Conservation (phyloP, 2,888 invertebrate species). For the Trimorus sp. region DNA sequence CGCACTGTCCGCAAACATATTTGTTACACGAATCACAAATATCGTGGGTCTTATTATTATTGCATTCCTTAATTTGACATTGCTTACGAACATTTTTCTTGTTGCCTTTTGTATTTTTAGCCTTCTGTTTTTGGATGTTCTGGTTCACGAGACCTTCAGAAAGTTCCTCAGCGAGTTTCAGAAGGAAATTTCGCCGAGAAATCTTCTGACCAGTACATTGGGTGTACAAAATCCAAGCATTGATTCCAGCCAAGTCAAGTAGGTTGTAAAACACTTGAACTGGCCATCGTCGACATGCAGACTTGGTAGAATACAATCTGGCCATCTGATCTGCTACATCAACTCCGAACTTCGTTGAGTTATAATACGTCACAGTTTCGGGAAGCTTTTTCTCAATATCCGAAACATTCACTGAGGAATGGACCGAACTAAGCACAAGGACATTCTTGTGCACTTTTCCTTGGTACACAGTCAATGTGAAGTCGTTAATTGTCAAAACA, state of each 20-base stretch:
- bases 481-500: conserved; percentile 26
- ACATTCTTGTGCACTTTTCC: conserved; percentile 35
- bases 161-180: conserved; percentile 34
- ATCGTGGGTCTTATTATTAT: conserved; percentile 26
- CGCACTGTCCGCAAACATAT: conserved; percentile 36
- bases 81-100: conserved; percentile 1
- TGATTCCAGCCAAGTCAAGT: conserved; percentile 60
- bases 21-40: conserved; percentile 32
- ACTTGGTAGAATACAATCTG: conserved; percentile 23
- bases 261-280: conserved; percentile 25
- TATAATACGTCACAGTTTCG: conserved; percentile 70
- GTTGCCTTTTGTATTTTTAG: not conserved
- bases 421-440: conserved; percentile 27
- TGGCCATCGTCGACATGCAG: conserved; percentile 32
- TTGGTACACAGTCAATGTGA: conserved; percentile 44
- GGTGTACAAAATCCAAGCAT: conserved; percentile 71
- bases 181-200: conserved; percentile 23
- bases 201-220: conserved; percentile 38
- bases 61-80: conserved; percentile 37
- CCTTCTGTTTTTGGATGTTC: conserved; percentile 7
- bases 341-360: conserved; percentile 52
- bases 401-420: conserved; percentile 24
- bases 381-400: conserved; percentile 60
- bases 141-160: conserved; percentile 25
- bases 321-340: conserved; percentile 38